These are phyloP conservation scores for Calcarius ornatus DNA, from an alignment of 2,113 vertebrate species.

Conservation along the genomic window DNA sequence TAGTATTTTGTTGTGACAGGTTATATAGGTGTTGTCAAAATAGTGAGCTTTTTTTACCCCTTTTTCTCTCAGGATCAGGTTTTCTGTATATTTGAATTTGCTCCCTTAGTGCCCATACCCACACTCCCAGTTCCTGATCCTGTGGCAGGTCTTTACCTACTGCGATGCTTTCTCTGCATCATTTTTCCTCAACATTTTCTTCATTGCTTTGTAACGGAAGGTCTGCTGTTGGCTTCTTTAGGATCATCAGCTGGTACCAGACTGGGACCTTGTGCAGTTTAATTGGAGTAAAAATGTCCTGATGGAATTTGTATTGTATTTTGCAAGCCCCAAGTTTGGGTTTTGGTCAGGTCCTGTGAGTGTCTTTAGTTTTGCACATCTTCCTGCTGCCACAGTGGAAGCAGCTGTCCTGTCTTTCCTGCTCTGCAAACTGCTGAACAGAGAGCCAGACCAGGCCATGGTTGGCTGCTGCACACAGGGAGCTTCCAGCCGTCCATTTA, in stretches of 20 bases:
- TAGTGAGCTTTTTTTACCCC: background rate
- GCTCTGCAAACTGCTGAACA: background rate
- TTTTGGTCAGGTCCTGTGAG: background rate
- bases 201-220: background rate
- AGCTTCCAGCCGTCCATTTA: background rate
- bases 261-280: background rate
- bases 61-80: background rate
- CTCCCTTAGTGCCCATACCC: background rate
- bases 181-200: background rate
- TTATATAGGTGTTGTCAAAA: background rate
- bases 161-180: background rate
- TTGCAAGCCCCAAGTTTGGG: background rate
- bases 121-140: background rate
- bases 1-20: background rate
- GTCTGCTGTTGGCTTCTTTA: background rate
- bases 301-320: background rate
- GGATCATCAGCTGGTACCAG: background rate
- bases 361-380: slow-evolving; percentile 18
- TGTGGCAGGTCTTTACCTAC: background rate
- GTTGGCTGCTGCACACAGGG: background rate
- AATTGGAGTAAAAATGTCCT: background rate
- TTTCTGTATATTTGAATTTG: background rate
- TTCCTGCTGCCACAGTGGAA: background rate
- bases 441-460: background rate
- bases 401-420: background rate